Evolutionary conservation across 2,888 invertebrate species (phyloP).

Genomic region (Cacoxenus indagator): DNA sequence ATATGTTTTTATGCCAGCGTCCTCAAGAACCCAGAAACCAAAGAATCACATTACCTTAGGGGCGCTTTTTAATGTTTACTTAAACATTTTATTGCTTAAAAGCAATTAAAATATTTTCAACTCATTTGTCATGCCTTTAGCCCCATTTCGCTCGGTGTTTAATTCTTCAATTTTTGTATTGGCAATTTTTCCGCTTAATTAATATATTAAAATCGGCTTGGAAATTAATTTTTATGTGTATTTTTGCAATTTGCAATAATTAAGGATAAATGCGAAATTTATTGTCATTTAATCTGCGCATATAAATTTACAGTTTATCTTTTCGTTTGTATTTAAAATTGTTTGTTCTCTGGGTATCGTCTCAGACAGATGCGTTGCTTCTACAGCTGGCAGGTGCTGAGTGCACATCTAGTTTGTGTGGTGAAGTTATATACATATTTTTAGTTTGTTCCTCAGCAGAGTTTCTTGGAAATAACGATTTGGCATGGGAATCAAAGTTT

Average conservation of each 20-base stretch:
- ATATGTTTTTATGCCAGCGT: not conserved
- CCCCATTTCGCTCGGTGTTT: not conserved
- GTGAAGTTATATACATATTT: no score
- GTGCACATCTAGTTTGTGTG: no score
- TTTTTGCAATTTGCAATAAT: conserved; percentile 18
- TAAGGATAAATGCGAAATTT: conserved; percentile 13
- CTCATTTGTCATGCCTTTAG: not conserved
- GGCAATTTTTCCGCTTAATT: not conserved
- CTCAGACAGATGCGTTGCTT: no score
- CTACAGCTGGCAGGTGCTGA: no score
- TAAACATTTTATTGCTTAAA: not conserved
- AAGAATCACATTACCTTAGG: not conserved
- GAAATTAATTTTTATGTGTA: not conserved
- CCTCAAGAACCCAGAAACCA: not conserved
- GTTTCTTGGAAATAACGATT: no score
- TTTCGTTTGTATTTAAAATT: not conserved
- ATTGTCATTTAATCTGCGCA: not conserved
- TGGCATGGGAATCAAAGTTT: no score
- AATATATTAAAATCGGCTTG: not conserved
- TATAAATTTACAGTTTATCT: conserved; percentile 2
- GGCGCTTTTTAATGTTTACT: not conserved
- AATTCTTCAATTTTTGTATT: not conserved
- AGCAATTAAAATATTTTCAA: not conserved
- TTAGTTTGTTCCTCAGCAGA: no score
- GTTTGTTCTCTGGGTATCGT: not conserved